Conservation (phyloP, 2,797 vertebrate genomes). For the Ctenopoma multispine region DNA sequence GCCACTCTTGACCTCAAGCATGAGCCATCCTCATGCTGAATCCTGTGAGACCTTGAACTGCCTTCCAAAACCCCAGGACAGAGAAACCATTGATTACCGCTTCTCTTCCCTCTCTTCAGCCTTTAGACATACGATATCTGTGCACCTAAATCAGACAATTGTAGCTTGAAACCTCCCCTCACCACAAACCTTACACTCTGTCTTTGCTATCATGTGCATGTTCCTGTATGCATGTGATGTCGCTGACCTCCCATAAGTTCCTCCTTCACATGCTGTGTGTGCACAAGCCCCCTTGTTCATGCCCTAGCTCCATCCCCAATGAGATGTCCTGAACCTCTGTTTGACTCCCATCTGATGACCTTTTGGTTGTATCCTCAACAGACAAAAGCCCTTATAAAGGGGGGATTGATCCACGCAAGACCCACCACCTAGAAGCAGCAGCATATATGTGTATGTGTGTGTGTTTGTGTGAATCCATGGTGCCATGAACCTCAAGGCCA, state of each 20-base stretch:
- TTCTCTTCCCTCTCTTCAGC: constrained; percentile 47
- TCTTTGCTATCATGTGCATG: constrained; percentile 57
- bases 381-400: constrained; percentile 80
- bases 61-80: constrained; percentile 75
- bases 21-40: constrained; percentile 77
- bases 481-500: constrained; percentile 59
- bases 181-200: constrained; percentile 34
- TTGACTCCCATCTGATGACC: constrained; percentile 84
- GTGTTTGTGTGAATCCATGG: constrained; percentile 41
- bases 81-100: constrained; percentile 78
- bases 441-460: constrained; percentile 28
- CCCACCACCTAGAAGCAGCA: constrained; percentile 57
- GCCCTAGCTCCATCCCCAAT: constrained; percentile 47
- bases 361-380: constrained; percentile 77
- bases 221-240: constrained; percentile 66
- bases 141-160: constrained; percentile 54
- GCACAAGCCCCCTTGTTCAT: constrained; percentile 60
- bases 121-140: constrained; percentile 59
- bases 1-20: constrained; percentile 73
- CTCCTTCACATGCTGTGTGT: constrained; percentile 43
- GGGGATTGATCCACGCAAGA: constrained; percentile 80
- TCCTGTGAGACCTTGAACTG: constrained; percentile 75
- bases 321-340: constrained; percentile 50
- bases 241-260: constrained; percentile 51
- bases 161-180: constrained; percentile 38